phyloP scores from a whole-genome alignment of 1,140 invertebrate species.

The Drosophila burlai region DNA sequence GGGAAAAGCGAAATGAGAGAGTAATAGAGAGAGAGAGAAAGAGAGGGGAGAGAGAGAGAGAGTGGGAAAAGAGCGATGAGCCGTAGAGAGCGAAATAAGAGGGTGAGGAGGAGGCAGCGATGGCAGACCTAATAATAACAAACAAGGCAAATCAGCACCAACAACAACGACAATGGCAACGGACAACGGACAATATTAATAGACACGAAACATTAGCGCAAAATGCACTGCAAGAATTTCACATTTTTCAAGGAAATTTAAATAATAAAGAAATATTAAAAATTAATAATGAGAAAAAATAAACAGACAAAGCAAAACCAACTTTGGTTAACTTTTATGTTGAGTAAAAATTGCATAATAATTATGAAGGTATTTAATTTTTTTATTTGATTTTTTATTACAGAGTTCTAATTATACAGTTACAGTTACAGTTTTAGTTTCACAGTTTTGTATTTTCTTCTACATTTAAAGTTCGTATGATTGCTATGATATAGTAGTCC shows the following conservation, averaged over 20 bases:
- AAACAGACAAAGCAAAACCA: no score
- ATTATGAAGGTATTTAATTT: no score
- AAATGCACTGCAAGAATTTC: background rate
- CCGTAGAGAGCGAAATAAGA: background rate
- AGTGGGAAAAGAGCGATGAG: background rate
- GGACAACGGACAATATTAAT: constrained; percentile 67
- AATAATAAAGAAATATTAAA: no score
- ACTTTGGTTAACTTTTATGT: no score
- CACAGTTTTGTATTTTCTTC: no score
- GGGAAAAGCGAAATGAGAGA: constrained; percentile 7
- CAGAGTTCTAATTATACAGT: no score
- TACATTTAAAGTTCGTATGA: no score
- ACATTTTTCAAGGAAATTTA: background rate
- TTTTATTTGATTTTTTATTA: no score
- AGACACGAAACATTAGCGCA: constrained; percentile 59
- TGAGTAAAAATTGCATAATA: no score
- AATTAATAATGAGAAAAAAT: no score
- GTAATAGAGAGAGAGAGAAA: background rate
- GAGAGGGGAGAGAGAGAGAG: background rate
- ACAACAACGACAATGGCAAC: background rate
- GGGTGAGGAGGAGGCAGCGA: constrained; percentile 3
- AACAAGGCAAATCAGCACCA: constrained; percentile 33
- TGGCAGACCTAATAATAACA: constrained; percentile 52
- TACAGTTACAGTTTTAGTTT: no score
- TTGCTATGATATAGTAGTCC: no score